Evolutionary conservation across 2,888 invertebrate species (phyloP).

Genomic region (Agriopis aurantiaria): DNA sequence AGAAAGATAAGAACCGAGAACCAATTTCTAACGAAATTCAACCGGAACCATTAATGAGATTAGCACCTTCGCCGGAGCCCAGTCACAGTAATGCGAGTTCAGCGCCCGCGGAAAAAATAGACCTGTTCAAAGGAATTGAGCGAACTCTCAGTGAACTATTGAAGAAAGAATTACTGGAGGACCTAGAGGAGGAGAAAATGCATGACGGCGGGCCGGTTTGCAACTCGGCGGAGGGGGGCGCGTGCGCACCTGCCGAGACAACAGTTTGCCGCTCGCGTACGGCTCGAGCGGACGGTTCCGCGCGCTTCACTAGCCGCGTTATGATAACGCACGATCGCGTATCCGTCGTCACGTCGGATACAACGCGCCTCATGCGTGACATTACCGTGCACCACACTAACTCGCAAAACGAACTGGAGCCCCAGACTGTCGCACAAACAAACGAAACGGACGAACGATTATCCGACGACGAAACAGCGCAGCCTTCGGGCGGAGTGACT

Average conservation of each 20-base stretch:
- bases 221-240: slow-evolving; percentile 78
- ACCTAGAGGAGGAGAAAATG: slow-evolving; percentile 81
- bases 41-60: slow-evolving; percentile 61
- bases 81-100: slow-evolving; percentile 58
- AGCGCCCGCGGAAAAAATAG: slow-evolving; percentile 73
- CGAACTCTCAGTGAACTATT: slow-evolving; percentile 85
- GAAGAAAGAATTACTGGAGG: slow-evolving; percentile 84
- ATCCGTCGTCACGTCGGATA: slow-evolving; percentile 91
- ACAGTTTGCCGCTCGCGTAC: slow-evolving; percentile 85
- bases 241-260: slow-evolving; percentile 80
- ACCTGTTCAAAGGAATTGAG: slow-evolving; percentile 84
- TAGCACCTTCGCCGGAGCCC: slow-evolving; percentile 73
- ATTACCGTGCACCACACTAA: slow-evolving; percentile 89
- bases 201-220: slow-evolving; percentile 77
- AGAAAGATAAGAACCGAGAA: slow-evolving; percentile 57
- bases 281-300: slow-evolving; percentile 85
- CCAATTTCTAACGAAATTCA: slow-evolving; percentile 58
- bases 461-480: slow-evolving; percentile 78
- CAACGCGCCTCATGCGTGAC: slow-evolving; percentile 90
- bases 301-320: slow-evolving; percentile 94
- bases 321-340: slow-evolving; percentile 95
- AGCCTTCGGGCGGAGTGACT: slow-evolving; percentile 87
- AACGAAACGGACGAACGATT: slow-evolving; percentile 76
- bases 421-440: slow-evolving; percentile 62
- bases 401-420: slow-evolving; percentile 82